phyloP scores from a whole-genome alignment of 2,113 vertebrate species.

The Plecotus auritus region DNA sequence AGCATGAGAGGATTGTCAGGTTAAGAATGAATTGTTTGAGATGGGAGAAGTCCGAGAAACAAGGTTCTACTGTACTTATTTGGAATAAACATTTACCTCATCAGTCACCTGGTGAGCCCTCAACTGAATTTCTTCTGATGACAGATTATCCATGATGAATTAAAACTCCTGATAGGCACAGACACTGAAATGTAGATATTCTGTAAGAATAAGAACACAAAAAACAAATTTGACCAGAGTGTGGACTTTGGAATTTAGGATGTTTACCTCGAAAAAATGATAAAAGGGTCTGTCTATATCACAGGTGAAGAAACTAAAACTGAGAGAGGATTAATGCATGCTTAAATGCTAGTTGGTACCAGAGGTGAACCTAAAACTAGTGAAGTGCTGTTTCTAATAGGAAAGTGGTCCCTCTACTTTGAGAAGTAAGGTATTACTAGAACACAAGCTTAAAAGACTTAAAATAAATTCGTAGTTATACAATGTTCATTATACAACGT shows the following conservation, averaged over 20 bases:
- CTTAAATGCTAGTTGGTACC: constrained; percentile 5
- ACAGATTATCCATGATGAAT: constrained; percentile 91
- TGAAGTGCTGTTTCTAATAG: background rate
- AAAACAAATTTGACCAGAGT: constrained; percentile 11
- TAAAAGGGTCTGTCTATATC: background rate
- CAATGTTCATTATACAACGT: background rate
- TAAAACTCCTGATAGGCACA: constrained; percentile 38
- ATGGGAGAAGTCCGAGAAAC: no score
- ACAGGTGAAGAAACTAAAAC: constrained; percentile 5
- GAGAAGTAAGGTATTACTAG: background rate
- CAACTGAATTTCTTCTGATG: constrained; percentile 89
- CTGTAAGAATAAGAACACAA: constrained; percentile 53
- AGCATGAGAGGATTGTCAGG: no score
- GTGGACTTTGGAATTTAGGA: background rate
- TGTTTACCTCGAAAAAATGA: background rate
- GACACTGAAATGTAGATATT: constrained; percentile 30
- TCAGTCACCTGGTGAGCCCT: constrained; percentile 94
- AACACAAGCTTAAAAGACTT: constrained; percentile 14
- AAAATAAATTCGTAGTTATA: constrained; percentile 9
- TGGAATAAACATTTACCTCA: constrained; percentile 86
- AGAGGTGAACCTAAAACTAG: background rate
- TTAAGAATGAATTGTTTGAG: no score
- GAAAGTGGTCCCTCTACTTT: background rate
- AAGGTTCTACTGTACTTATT: background rate
- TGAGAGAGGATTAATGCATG: background rate